Conservation (phyloP, 2,888 invertebrate species). For the Coenonympha glycerion region DNA sequence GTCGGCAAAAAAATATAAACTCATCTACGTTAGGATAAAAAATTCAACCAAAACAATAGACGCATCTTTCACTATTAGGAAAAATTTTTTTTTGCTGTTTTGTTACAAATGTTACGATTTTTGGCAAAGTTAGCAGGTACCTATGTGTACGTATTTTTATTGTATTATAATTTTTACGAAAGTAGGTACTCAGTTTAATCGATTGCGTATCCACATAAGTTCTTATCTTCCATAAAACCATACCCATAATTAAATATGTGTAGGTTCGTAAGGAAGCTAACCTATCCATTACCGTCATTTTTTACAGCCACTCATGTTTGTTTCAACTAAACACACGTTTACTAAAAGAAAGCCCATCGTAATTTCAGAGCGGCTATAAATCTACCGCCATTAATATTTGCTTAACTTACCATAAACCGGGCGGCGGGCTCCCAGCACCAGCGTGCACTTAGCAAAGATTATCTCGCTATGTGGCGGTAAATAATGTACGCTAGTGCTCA, state of each 20-base stretch:
- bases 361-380: slow-evolving; percentile 50
- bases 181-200: too few relatives aligned
- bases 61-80: too few relatives aligned
- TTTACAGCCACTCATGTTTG: slow-evolving; percentile 8
- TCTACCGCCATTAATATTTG: slow-evolving; percentile 59
- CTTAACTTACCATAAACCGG: slow-evolving; percentile 59
- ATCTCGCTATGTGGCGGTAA: slow-evolving; percentile 51
- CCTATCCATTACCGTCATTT: slow-evolving; percentile 6
- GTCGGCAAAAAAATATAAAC: too few relatives aligned
- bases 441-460: slow-evolving; percentile 58
- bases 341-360: slow-evolving; percentile 28
- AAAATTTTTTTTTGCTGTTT: too few relatives aligned
- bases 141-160: too few relatives aligned
- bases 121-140: too few relatives aligned
- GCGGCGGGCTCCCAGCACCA: slow-evolving; percentile 38
- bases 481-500: slow-evolving; percentile 47
- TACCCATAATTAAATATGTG: neutral
- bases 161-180: too few relatives aligned
- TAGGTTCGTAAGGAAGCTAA: neutral
- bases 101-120: too few relatives aligned
- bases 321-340: slow-evolving; percentile 10
- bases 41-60: too few relatives aligned
- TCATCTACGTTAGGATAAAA: too few relatives aligned
- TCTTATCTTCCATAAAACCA: neutral
- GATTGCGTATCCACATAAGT: too few relatives aligned